Evolutionary conservation across 2,797 vertebrate genomes (phyloP), one percentile per base, ranked within the genome.

Genomic region (Lateolabrax maculatus): DNA sequence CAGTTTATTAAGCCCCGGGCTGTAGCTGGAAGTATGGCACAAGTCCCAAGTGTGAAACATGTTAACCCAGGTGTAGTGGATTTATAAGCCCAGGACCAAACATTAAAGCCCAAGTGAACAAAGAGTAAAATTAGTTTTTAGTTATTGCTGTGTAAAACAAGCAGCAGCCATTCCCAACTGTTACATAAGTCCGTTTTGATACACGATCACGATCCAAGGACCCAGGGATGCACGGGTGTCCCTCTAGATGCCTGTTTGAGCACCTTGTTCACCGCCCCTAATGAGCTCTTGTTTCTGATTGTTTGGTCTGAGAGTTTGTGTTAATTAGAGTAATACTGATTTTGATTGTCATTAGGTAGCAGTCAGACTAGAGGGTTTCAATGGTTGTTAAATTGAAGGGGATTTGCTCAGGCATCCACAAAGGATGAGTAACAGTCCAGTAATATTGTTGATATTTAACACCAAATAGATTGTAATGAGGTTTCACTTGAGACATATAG

Each of bases 281-380:
- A 92, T 77, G 80, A 86, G 84, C 89, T 83, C 92, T 91, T 84
- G 56, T 29, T 74, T 76, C 70, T 89, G 89, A 94, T 93, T 94
- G 86, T 84, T 84, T 52, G 61, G 65, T 80, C 70, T 63, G 67
- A 85, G 76, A 75, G 84, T 68, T 71, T 66, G 65, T 71, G 62
- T 83, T 90, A 86, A 89, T 92, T 87, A 77, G 81, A 76, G 43
- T 36, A 15, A 81, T 56, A 76, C 77, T 88, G 81, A 89, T 91
- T 84, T 71, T 87, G 73, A 85, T 89, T 88, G 74, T 70, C 36
- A 69, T 83, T 64, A 71, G 69, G 78, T 81, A 51, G 75, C 69
- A 75, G 89, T 88, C 70, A 25, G 77, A 65, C 27, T 9, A 61
- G 61, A 78, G 65, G 46, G 23, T 62, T 76, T 81, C 25, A 66